Percentiles rank a stretch among this genome's conserved stretches.
phyloP scores from a whole-genome alignment of 2,797 vertebrate genomes.

The Intellagama lesueurii region DNA sequence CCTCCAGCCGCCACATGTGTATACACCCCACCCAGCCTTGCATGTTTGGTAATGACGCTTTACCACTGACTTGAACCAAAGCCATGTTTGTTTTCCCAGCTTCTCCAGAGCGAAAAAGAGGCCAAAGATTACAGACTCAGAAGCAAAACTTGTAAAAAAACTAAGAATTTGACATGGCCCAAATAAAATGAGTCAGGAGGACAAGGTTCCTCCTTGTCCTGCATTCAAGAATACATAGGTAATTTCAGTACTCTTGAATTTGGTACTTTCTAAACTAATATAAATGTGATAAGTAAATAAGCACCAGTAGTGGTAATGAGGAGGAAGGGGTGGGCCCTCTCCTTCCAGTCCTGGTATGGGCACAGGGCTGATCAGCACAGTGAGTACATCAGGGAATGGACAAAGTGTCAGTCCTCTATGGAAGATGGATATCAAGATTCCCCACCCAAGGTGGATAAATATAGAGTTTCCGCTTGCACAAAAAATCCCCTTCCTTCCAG shows the following conservation, averaged over 20 bases:
- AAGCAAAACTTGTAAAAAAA: background rate
- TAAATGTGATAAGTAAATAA: background rate
- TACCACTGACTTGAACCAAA: slow-evolving; percentile 23
- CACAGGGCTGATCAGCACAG: no score
- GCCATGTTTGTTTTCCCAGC: slow-evolving; percentile 16
- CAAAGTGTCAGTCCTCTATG: background rate
- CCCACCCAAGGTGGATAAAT: background rate
- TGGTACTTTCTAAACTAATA: background rate
- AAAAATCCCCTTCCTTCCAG: background rate
- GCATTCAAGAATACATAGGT: background rate
- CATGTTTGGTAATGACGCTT: background rate
- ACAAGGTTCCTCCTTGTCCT: background rate
- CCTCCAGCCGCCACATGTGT: background rate
- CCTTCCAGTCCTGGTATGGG: no score
- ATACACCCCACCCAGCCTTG: background rate
- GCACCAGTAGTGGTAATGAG: background rate
- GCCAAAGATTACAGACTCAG: slow-evolving; percentile 13
- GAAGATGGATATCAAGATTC: background rate
- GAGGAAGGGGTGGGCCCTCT: background rate
- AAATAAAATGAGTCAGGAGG: slow-evolving; percentile 8
- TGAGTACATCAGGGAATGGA: background rate
- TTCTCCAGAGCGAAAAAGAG: slow-evolving; percentile 8
- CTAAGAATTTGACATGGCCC: slow-evolving; percentile 9
- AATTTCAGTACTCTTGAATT: background rate
- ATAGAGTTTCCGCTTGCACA: background rate